Evolutionary conservation across 2,888 invertebrate species (phyloP).

Genomic region (Eilema sororculum): DNA sequence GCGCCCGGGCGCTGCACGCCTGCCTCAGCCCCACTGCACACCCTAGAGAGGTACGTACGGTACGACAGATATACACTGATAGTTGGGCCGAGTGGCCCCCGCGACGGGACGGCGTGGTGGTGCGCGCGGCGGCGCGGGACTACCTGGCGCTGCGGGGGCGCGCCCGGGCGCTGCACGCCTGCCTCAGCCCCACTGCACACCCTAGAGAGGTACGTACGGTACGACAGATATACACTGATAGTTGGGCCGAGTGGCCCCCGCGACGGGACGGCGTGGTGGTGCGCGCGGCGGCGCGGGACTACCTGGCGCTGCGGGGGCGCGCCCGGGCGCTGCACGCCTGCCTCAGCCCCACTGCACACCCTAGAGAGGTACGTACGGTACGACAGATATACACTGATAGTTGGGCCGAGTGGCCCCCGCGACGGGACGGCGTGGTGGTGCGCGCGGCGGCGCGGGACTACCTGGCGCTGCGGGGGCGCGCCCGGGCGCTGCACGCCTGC

Average conservation of each 20-base stretch:
- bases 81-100: slow-evolving; percentile 44
- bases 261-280: slow-evolving; percentile 92
- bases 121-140: slow-evolving; percentile 92
- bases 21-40: slow-evolving; percentile 92
- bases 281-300: slow-evolving; percentile 93
- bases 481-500: slow-evolving; percentile 91
- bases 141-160: slow-evolving; percentile 88
- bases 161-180: slow-evolving; percentile 90
- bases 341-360: slow-evolving; percentile 91
- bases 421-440: slow-evolving; percentile 92
- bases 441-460: slow-evolving; percentile 93
- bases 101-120: slow-evolving; percentile 91
- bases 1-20: slow-evolving; percentile 89
- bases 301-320: slow-evolving; percentile 87
- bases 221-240: no score
- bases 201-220: slow-evolving; percentile 89
- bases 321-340: slow-evolving; percentile 91
- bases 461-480: slow-evolving; percentile 86
- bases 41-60: slow-evolving; percentile 89
- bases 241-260: slow-evolving; percentile 45
- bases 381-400: no score
- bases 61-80: no score
- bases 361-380: slow-evolving; percentile 88
- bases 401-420: slow-evolving; percentile 56
- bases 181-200: slow-evolving; percentile 91